Base-by-base conservation (phyloP, 2,888 invertebrate species). In the Chloromyia formosa region DNA sequence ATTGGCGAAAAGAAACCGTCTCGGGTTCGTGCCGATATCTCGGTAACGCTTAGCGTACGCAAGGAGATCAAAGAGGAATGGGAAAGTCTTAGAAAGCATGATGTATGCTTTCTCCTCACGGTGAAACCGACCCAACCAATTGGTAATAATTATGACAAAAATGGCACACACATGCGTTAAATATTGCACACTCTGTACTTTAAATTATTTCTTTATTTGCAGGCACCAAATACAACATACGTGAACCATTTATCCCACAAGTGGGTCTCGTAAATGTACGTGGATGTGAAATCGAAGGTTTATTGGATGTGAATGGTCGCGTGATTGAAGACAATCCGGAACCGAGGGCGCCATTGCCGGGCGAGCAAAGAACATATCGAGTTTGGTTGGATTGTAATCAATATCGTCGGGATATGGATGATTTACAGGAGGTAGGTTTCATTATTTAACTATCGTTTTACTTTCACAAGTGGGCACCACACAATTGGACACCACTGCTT, bases 231-330 rank as follows among this genome's bases (percentile, higher is more conserved):
- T 94, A 94, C 81, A 92, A 93, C 83, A 91, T 91, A 79, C 89
- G 93, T 80, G 89, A 93, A 79, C 93, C 95, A 7, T 97, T 98
- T 85, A 90, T 96, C 27, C 93, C 96, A 0, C 97, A 98, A 88
- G 95, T 96, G 1, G 97, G 97, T 0, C 88, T 99, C 78, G 89
- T 92, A 0, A 94, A 92, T 81, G 97, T 99, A 0, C 89, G 99
- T 18, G 99, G 99, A 0, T 99, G 99, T 86, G 99, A 99, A 86
- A 92, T 99, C 40, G 98, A 99, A 84, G 98, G 99, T 1, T 95
- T 99, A 95, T 85, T 99, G 69, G 98, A 98, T 83, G 93, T 93
- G 9, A 94, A 95, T 75, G 99, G 98, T 0, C 88, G 95, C 77
- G 95, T 99, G 2, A 96, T 99, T 74, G 99, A 99, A 84, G 99